These are phyloP conservation scores for Acromyrmex echinatior DNA, from an alignment of 1,140 invertebrate species.

Conservation along the genomic window DNA sequence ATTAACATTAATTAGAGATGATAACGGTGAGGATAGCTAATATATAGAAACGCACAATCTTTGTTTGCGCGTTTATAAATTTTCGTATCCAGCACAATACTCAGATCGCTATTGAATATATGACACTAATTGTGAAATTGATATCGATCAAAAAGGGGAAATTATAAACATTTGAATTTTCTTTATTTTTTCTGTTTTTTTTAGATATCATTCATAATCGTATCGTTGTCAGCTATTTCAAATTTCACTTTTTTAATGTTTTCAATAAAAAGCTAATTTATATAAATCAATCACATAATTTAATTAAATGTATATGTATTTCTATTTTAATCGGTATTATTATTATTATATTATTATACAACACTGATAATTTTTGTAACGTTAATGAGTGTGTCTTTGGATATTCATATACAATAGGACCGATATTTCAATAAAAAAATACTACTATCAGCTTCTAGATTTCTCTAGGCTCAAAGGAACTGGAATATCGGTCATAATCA, in stretches of 20 bases:
- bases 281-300: not conserved
- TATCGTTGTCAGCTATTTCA: not conserved
- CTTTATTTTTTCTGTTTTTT: not conserved
- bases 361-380: slow-evolving; percentile 6
- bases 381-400: not conserved
- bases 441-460: not conserved
- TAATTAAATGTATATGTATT: not conserved
- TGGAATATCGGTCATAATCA: not conserved
- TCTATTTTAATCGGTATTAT: not conserved
- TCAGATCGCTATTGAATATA: not conserved
- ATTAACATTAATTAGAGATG: slow-evolving; percentile 73
- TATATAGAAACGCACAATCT: slow-evolving; percentile 15
- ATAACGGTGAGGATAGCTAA: slow-evolving; percentile 62
- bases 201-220: not conserved
- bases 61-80: slow-evolving; percentile 13
- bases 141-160: not conserved
- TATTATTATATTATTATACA: not conserved
- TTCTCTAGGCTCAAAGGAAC: not conserved
- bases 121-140: not conserved
- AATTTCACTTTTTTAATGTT: not conserved
- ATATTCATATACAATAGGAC: not conserved
- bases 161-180: not conserved
- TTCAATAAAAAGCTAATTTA: not conserved
- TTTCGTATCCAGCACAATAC: not conserved
- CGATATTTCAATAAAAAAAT: not conserved